A percentile compares a stretch with the other conserved stretches of the same genome.
Evolutionary conservation across 2,113 vertebrate genomes (phyloP).

Genomic region (Scolopax mira): DNA sequence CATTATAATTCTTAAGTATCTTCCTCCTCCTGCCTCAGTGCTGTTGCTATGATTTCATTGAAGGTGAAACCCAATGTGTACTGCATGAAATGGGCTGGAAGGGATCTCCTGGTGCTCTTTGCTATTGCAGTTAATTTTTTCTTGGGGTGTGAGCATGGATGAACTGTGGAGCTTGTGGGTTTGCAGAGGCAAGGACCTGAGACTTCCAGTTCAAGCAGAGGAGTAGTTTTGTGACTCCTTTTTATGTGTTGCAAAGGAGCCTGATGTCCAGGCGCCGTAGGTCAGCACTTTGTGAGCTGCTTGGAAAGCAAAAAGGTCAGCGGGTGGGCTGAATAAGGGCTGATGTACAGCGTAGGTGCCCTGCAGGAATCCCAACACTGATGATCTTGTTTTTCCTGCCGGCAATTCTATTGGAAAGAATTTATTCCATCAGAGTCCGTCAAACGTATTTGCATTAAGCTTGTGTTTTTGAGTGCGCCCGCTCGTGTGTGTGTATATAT

Average conservation of each 20-base stretch:
- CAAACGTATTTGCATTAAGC: not conserved
- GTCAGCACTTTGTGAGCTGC: not conserved
- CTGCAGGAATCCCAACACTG: not conserved
- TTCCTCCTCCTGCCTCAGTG: not conserved
- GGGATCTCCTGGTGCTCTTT: not conserved
- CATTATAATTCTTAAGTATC: not conserved
- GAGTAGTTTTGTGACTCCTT: not conserved
- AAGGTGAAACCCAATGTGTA: not conserved
- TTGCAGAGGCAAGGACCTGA: not conserved
- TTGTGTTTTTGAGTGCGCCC: not conserved
- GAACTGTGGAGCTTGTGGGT: not conserved
- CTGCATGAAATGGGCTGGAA: not conserved
- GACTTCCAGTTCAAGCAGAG: not conserved
- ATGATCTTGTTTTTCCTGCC: not conserved
- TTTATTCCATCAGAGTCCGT: not conserved
- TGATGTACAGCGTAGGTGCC: not conserved
- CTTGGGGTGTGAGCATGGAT: not conserved
- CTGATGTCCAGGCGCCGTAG: not conserved
- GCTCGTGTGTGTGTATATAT: accelerated
- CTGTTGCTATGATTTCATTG: not conserved
- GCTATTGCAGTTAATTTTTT: not conserved
- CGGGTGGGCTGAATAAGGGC: not conserved
- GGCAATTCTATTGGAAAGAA: not conserved
- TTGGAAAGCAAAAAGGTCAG: constrained; percentile 20
- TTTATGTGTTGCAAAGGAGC: not conserved